Evolutionary conservation across 2,888 invertebrate genomes (phyloP).

Genomic region (Anoncus sp.): DNA sequence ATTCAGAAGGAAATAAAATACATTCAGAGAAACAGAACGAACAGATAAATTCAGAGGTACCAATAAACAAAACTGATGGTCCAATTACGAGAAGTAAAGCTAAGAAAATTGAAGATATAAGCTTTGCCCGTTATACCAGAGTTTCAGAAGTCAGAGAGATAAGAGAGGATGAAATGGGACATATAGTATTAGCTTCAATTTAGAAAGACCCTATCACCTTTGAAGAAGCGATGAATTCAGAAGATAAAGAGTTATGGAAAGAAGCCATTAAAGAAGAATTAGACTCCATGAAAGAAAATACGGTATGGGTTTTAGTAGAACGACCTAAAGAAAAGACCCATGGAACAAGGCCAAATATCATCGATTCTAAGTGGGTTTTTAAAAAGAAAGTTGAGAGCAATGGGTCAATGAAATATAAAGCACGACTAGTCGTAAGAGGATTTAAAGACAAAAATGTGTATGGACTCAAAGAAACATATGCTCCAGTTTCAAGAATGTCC

Average conservation of each 20-base stretch:
- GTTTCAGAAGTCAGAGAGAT: conserved; percentile 4
- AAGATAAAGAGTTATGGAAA: conserved; percentile 52
- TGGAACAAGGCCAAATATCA: conserved; percentile 41
- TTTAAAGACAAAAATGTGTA: conserved; percentile 62
- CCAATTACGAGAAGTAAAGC: conserved; percentile 47
- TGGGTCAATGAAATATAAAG: conserved; percentile 56
- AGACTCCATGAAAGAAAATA: conserved; percentile 63
- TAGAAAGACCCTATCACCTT: conserved; percentile 53
- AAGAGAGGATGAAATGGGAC: conserved; percentile 40
- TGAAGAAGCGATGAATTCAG: conserved; percentile 57
- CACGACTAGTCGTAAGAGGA: conserved; percentile 61
- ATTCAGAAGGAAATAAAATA: conserved; percentile 17
- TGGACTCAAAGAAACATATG: conserved; percentile 63
- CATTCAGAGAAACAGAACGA: conserved; percentile 56
- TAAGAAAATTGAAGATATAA: conserved; percentile 37
- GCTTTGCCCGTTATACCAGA: conserved; percentile 43
- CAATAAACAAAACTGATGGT: conserved; percentile 17
- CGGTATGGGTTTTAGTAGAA: conserved; percentile 60
- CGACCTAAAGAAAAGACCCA: conserved; percentile 32
- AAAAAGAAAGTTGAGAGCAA: conserved; percentile 61
- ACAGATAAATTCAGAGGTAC: conserved; percentile 26
- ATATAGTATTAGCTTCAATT: conserved; percentile 46
- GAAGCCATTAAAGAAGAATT: conserved; percentile 60
- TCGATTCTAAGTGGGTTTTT: conserved; percentile 62
- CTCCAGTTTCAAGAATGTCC: conserved; percentile 63